Evolutionary conservation across 2,797 vertebrate species (phyloP).

Genomic region (Sphenodon punctatus): DNA sequence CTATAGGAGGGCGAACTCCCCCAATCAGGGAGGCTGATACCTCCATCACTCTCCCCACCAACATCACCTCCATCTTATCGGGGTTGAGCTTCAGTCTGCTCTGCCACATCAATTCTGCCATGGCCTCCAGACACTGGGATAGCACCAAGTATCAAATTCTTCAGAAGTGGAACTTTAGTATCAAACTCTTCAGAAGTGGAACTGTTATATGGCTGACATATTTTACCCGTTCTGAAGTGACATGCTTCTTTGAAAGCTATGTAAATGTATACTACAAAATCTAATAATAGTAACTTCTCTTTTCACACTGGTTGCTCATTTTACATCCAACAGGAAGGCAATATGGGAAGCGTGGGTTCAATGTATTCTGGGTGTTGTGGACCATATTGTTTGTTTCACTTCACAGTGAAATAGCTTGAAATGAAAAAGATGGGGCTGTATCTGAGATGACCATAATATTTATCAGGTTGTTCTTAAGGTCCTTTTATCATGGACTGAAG

Average conservation of each 20-base stretch:
- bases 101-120: no score
- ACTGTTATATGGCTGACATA: background rate
- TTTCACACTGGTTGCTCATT: background rate
- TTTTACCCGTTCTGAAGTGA: background rate
- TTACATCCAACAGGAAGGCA: fast-evolving
- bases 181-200: no score
- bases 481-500: background rate
- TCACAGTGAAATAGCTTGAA: background rate
- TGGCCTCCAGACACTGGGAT: no score
- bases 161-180: no score
- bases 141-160: no score
- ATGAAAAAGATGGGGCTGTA: background rate
- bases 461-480: constrained; percentile 8
- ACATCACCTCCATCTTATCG: no score
- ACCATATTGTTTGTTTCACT: background rate
- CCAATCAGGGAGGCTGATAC: no score
- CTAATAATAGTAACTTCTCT: background rate
- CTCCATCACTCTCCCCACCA: no score
- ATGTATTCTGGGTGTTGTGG: background rate
- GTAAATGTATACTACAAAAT: background rate
- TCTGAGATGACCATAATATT: background rate
- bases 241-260: background rate
- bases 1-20: no score
- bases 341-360: background rate
- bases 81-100: no score